A percentile compares a stretch with the other conserved stretches of the same genome.
Conservation (phyloP, 2,888 invertebrate species). For the Lottia scabra region DNA sequence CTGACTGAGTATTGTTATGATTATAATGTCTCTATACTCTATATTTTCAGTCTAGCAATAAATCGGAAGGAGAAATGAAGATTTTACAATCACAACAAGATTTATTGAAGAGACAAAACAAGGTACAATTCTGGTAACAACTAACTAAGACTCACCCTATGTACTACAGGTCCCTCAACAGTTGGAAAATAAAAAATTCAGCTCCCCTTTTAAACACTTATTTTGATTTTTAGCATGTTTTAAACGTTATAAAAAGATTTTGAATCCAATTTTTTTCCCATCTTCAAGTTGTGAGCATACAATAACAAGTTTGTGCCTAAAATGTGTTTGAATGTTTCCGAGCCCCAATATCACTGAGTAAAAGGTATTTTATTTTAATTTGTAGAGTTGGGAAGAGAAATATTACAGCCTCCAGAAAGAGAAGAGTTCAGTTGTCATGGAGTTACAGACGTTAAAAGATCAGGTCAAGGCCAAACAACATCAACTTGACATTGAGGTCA, state of each 20-base stretch:
- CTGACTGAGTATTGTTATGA: no score
- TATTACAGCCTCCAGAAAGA: slow-evolving; percentile 50
- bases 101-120: slow-evolving; percentile 42
- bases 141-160: no score
- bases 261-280: no score
- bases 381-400: slow-evolving; percentile 53
- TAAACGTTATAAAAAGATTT: no score
- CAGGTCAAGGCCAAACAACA: slow-evolving; percentile 51
- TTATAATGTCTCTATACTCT: no score
- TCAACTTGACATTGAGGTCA: slow-evolving; percentile 49
- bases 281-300: no score
- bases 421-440: slow-evolving; percentile 53
- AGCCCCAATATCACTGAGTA: no score
- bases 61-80: slow-evolving; percentile 45
- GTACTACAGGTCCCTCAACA: no score
- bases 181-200: background rate
- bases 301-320: no score
- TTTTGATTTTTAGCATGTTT: no score
- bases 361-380: background rate
- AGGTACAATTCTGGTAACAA: slow-evolving; percentile 31
- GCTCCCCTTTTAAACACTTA: no score
- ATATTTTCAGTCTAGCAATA: slow-evolving; percentile 44
- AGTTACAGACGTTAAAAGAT: slow-evolving; percentile 53
- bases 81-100: slow-evolving; percentile 46
- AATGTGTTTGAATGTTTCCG: no score